phyloP scores from a whole-genome alignment of 2,888 invertebrate genomes.

The Drosophila nigricruria region DNA sequence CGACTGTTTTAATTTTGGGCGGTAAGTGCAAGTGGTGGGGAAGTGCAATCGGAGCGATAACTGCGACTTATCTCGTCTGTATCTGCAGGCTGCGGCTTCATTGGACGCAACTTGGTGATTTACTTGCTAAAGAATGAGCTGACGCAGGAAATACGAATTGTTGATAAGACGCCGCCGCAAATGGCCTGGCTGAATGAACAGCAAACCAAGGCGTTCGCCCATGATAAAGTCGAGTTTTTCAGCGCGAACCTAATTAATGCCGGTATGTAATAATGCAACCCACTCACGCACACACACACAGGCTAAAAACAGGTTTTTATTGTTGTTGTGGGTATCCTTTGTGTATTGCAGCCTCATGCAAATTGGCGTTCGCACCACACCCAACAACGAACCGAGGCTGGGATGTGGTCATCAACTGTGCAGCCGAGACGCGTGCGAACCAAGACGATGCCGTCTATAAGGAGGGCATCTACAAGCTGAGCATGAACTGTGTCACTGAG shows the following conservation, averaged over 20 bases:
- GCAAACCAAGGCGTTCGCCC: slow-evolving; percentile 91
- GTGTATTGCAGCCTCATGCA: slow-evolving; percentile 90
- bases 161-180: slow-evolving; percentile 97
- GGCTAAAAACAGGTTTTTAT: slow-evolving; percentile 60
- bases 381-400: slow-evolving; percentile 87
- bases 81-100: slow-evolving; percentile 94
- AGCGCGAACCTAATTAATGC: slow-evolving; percentile 96
- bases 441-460: slow-evolving; percentile 96
- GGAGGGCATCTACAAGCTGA: slow-evolving; percentile 94
- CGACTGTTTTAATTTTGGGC: slow-evolving; percentile 84
- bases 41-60: slow-evolving; percentile 20
- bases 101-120: slow-evolving; percentile 94
- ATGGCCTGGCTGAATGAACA: slow-evolving; percentile 94
- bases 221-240: slow-evolving; percentile 92
- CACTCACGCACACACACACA: slow-evolving; percentile 26
- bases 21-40: slow-evolving; percentile 72
- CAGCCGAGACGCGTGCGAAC: slow-evolving; percentile 95
- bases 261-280: slow-evolving; percentile 87
- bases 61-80: slow-evolving; percentile 40
- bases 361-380: slow-evolving; percentile 89
- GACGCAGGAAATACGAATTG: slow-evolving; percentile 91
- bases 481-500: slow-evolving; percentile 92
- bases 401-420: slow-evolving; percentile 95
- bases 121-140: slow-evolving; percentile 92
- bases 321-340: slow-evolving; percentile 34